Base-by-base conservation (phyloP, 1,140 invertebrate genomes). In the Hycleus phaleratus region DNA sequence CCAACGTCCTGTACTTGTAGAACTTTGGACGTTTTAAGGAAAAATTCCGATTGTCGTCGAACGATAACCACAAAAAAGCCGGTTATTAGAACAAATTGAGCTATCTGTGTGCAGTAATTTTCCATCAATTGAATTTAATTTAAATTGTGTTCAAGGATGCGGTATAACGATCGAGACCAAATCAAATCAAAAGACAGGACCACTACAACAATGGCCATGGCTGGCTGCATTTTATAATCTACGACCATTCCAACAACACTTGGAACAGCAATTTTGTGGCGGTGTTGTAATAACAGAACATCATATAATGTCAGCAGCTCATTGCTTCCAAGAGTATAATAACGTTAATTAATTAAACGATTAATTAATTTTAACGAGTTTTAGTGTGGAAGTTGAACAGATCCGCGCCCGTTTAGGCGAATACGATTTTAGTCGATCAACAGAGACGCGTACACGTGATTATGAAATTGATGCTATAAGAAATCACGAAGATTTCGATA, bases 281-380 rank as follows among this genome's bases (percentile, higher is more conserved):
- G 90, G 87, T 1, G 83, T 81, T 0, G 76, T 93, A 3, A 85
- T 93, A 57, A 88, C 87, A 0, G 85, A 90, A 67, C 75, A 80
- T 50, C 87, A 90, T 68, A 79, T 93, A 2, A 77, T 91, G 0
- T 91, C 88, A 1, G 91, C 91, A 0, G 87, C 88, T 2, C 90
- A 93, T 73, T 93, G 90, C 64, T 61, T 56, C 5, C 52, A 60
- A 42, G 52, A 49, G 64, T 39, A 43, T 25, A 51, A 51, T 1
- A 59, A 56, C 24, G 24, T 56, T 55, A 46, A 56, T 55, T 49
- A 38, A 24, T 8, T 10, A 9, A 38, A 12, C 26, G 26, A 3
- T 32, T 38, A n/a, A 49, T 26, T 8, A 18, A 32, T 10, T 46
- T 46, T 12, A 46, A 46, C 12, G 4, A 12, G 4, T 32, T 9